Evolutionary conservation across 2,113 vertebrate species (phyloP), one percentile per base, ranked within the genome.

Genomic region (Nannobrachium achirus): DNA sequence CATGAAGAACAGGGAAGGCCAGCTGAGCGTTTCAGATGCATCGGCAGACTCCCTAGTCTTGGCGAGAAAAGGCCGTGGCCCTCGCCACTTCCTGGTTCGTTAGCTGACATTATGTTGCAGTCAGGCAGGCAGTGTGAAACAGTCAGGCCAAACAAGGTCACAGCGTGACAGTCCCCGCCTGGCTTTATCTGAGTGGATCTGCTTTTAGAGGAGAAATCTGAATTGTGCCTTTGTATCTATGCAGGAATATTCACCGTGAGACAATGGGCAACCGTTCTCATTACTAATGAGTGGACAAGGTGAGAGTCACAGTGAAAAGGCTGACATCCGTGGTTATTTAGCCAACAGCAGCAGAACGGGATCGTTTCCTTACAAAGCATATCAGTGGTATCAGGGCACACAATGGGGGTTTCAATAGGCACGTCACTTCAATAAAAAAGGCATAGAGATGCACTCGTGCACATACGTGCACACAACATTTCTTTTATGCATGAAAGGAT

Each of bases 281-380:
- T 95, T 95, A 94, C 95, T 94, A 94, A 95, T 93, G 92, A 92
- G 75, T 78, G 94, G 95, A 95, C 94, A 95, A 95, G 94, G 95
- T 93, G 89, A 95, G 93, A 93, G 91, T 94, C 92, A 92, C 95
- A 93, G 93, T 95, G 95, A 95, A 96, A 96, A 95, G 95, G 93
- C 92, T 95, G 95, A 98, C 96, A 95, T 97, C 96, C 96, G 95
- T 91, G 95, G 93, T 95, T 94, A 96, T 95, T 95, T 81, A 83
- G 94, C 93, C 93, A 93, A 93, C 94, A 94, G 92, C 91, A 92
- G 93, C 94, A 95, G 85, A 95, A 97, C 94, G 93, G 95, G 95
- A 96, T 95, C 93, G 93, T 94, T 94, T 89, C 93, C 86, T 95
- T 93, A 94, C 94, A 95, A 96, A 95, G 96, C 95, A 93, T 93